Base-by-base conservation (phyloP, 2,888 invertebrate genomes). In the Eupithecia inturbata region DNA sequence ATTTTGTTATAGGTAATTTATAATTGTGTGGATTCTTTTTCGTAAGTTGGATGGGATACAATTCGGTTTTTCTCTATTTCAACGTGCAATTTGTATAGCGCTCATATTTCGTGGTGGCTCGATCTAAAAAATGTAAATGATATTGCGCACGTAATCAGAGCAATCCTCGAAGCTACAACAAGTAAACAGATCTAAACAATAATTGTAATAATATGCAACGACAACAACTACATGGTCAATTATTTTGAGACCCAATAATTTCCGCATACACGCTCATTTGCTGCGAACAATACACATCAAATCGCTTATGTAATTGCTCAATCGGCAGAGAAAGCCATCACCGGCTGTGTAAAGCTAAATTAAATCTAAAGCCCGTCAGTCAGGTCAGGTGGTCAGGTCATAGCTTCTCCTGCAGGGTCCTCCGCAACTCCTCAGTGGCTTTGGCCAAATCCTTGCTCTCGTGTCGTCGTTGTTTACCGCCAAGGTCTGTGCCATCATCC, bases 361-460 rank as follows among this genome's bases (percentile, higher is more conserved):
- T 84, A 85, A 81, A 79, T 82, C 84, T 86, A 85, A 78, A 77
- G 39, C 71, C 70, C 77, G 49, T 53, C 53, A 57, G 57, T 57
- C 57, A 57, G 57, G 57, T 57, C 12, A 57, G 22, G 22, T 69
- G 41, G 62, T 26, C 72, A 84, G 87, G 91, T 96, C 96, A 97
- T 90, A 97, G 96, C 92, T 97, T 97, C 81, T 97, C 97, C 86
- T 97, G 97, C 67, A 97, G 92, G 68, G 96, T 96, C 84, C 97
- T 95, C 79, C 97, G 95, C n/a, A 97, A 94, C 83, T 97, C 97
- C 87, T 97, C 97, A 12, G 97, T 96, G 22, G 96, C 97, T 89
- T 96, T 97, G 76, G 95, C 95, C 81, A 96, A 93, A 85, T 95
- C 95, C 87, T 95, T 95, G 83, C 88, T 91, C 80, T 93, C 92